Evolutionary conservation across 2,113 vertebrate genomes (phyloP).

Genomic region (Hiodon alosoides): DNA sequence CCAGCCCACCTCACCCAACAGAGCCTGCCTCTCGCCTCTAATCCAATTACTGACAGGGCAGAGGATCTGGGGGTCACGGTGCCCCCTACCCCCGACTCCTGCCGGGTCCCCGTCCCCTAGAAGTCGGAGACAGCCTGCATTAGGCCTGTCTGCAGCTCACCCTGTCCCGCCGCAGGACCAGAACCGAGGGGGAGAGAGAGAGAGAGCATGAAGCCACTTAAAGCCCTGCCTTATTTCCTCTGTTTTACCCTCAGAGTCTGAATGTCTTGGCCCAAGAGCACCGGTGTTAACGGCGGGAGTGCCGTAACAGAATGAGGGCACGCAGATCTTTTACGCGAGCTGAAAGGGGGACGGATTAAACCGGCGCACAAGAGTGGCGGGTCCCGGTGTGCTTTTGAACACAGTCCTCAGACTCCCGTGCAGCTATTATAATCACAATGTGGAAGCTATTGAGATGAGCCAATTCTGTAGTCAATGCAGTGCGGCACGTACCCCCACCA

Average conservation of each 20-base stretch:
- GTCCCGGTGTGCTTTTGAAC: no score
- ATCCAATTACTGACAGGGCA: conserved; percentile 31
- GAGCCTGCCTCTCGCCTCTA: conserved; percentile 15
- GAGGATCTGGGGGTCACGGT: conserved; percentile 22
- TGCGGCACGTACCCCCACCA: conserved; percentile 29
- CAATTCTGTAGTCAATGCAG: conserved; percentile 44
- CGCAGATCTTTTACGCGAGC: no score
- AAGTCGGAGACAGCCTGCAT: conserved; percentile 32
- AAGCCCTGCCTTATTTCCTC: neutral
- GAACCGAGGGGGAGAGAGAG: neutral
- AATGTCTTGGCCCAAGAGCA: neutral
- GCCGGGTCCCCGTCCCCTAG: conserved; percentile 18
- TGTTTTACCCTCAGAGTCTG: neutral
- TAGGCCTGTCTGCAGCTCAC: conserved; percentile 23
- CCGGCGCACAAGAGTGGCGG: no score
- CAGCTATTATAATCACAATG: conserved; percentile 6
- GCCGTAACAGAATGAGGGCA: no score
- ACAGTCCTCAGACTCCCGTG: no score
- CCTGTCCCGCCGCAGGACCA: neutral
- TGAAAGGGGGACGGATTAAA: no score
- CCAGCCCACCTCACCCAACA: conserved; percentile 1
- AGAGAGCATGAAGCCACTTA: neutral
- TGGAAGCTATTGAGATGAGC: conserved; percentile 30
- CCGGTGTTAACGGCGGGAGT: neutral
- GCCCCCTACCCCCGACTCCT: conserved; percentile 3